phyloP scores from a whole-genome alignment of 35 echinoderm and acorn worm species.

The Apostichopus japonicus region DNA sequence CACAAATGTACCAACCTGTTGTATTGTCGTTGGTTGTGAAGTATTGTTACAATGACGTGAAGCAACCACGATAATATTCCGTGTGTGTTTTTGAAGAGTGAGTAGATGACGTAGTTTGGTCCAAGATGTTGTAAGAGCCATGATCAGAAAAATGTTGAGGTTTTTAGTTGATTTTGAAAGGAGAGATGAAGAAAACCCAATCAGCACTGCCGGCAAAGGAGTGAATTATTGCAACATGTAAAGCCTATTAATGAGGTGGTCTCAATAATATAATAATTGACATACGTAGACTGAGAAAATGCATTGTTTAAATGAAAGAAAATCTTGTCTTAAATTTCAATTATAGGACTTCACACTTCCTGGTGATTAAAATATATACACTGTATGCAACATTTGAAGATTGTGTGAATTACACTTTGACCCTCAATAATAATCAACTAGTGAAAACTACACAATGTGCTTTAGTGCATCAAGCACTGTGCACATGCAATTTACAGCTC shows the following conservation, averaged over 20 bases:
- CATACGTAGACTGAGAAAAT: too few species aligned
- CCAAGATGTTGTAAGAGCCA: conserved; percentile 74
- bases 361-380: too few species aligned
- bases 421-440: too few species aligned
- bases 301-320: too few species aligned
- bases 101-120: conserved; percentile 74
- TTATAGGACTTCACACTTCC: too few species aligned
- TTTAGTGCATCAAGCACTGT: too few species aligned
- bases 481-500: too few species aligned
- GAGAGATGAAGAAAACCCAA: conserved; percentile 65
- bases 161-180: conserved; percentile 8
- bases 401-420: too few species aligned
- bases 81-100: conserved; percentile 3
- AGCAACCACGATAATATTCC: neutral
- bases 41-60: neutral
- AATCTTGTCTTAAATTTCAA: too few species aligned
- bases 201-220: conserved; percentile 57
- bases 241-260: neutral
- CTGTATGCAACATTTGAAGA: too few species aligned
- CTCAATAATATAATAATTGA: neutral
- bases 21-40: neutral
- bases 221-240: neutral
- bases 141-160: neutral
- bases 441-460: too few species aligned
- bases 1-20: conserved; percentile 1